These are phyloP conservation scores for Sepioteuthis lessoniana DNA, from an alignment of 2,888 invertebrate species.

Conservation along the genomic window DNA sequence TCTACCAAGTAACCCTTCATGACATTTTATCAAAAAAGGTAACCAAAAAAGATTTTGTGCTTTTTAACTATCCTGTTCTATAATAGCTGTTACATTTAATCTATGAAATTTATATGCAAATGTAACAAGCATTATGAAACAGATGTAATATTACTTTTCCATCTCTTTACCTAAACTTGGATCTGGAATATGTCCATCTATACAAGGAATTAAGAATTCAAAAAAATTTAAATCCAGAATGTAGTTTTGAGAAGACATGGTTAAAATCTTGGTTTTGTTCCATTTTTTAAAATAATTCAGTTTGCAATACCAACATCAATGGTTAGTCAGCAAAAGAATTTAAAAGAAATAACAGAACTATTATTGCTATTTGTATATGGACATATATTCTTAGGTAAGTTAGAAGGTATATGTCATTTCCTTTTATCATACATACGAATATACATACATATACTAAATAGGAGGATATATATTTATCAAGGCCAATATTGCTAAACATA, in stretches of 20 bases:
- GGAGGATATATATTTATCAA: not conserved
- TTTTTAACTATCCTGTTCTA: not conserved
- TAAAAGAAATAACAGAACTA: not conserved
- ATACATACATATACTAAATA: constrained; percentile 34
- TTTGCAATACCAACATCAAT: not conserved
- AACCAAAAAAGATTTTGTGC: not conserved
- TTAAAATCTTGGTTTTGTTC: not conserved
- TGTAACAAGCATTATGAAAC: too few species aligned
- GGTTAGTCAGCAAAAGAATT: not conserved
- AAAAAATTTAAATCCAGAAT: not conserved
- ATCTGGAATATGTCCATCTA: not conserved
- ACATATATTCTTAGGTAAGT: not conserved
- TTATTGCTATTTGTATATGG: not conserved
- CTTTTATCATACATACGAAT: not conserved
- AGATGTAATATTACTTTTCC: not conserved
- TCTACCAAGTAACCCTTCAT: not conserved
- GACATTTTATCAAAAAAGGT: not conserved
- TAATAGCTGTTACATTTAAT: too few species aligned
- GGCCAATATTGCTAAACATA: not conserved
- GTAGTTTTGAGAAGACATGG: not conserved
- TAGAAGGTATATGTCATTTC: not conserved
- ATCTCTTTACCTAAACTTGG: not conserved
- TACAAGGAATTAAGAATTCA: not conserved
- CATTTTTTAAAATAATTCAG: not conserved
- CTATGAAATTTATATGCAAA: too few species aligned